These are phyloP conservation scores for Onychomys arenicola DNA, from an alignment of 2,797 vertebrate species.

Conservation along the genomic window DNA sequence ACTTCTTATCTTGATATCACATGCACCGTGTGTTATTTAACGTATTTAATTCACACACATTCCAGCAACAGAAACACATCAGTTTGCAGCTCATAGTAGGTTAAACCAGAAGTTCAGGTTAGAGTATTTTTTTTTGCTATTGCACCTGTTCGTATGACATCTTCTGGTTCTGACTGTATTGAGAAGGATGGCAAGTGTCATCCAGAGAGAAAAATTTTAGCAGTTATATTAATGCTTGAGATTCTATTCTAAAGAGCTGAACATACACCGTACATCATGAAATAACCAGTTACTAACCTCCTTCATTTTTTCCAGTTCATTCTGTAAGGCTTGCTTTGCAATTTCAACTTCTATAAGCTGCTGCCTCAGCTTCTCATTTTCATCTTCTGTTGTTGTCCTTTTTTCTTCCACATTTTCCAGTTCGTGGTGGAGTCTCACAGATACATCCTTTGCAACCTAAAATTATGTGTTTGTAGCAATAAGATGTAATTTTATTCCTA, in stretches of 20 bases:
- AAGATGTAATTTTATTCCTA: conserved; percentile 19
- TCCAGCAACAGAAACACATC: neutral
- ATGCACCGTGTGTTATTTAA: neutral
- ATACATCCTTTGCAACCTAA: conserved; percentile 99
- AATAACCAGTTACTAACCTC: conserved; percentile 90
- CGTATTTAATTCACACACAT: conserved; percentile 2
- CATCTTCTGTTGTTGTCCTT: conserved; percentile 96
- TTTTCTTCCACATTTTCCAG: conserved; percentile 99
- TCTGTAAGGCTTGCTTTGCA: conserved; percentile 97
- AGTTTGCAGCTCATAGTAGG: neutral
- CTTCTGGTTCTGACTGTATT: neutral
- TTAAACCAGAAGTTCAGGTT: neutral
- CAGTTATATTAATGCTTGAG: neutral
- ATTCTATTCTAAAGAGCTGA: conserved; percentile 28
- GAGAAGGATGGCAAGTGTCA: neutral
- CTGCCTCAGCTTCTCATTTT: conserved; percentile 98
- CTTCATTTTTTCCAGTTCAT: conserved; percentile 96
- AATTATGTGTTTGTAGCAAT: conserved; percentile 75
- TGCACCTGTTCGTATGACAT: neutral
- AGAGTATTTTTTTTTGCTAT: neutral
- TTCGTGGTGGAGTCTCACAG: conserved; percentile 98
- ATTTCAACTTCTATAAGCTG: conserved; percentile 98
- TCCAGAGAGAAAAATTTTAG: conserved; percentile 35
- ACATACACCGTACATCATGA: neutral
- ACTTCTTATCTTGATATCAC: neutral